Percentiles rank a stretch among this genome's conserved stretches.
Evolutionary conservation across 1,140 invertebrate genomes (phyloP).

Genomic region (Drosophila pachea): DNA sequence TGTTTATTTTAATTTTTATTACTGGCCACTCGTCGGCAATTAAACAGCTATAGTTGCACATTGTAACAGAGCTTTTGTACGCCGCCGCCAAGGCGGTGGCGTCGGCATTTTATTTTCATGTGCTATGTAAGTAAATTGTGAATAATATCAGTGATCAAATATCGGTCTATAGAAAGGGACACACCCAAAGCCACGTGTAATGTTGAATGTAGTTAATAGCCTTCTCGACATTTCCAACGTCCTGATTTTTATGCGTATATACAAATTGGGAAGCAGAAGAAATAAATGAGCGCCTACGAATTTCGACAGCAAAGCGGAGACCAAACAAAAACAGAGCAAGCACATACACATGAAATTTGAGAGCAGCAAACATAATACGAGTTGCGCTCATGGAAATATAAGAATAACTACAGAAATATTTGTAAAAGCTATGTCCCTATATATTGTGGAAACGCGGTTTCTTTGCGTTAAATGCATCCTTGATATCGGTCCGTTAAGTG

Average conservation of each 20-base stretch:
- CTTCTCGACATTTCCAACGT: conserved; percentile 14
- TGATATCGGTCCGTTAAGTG: conserved; percentile 31
- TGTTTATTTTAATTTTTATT: background rate
- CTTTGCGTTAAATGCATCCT: conserved; percentile 33
- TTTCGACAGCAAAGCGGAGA: conserved; percentile 29
- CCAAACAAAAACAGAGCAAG: conserved; percentile 43
- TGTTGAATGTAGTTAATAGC: background rate
- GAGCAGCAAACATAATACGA: background rate
- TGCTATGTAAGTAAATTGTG: conserved; percentile 18
- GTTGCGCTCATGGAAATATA: conserved; percentile 8
- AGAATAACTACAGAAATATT: conserved; percentile 8
- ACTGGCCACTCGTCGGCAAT: background rate
- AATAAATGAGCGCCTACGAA: conserved; percentile 26
- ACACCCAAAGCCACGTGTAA: background rate
- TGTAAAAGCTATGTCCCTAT: conserved; percentile 5
- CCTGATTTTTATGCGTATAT: background rate
- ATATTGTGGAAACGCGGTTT: conserved; percentile 41
- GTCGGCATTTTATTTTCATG: conserved; percentile 14
- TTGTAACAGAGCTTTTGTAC: background rate
- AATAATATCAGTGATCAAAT: background rate
- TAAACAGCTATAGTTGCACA: conserved; percentile 6
- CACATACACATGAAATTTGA: background rate
- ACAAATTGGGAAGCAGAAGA: conserved; percentile 3
- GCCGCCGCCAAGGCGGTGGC: conserved; percentile 46
- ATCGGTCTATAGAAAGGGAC: background rate